A percentile compares a stretch with the other conserved stretches of the same genome.
Evolutionary conservation across 1,140 invertebrate species (phyloP).

Genomic region (Saccostrea glomerata): DNA sequence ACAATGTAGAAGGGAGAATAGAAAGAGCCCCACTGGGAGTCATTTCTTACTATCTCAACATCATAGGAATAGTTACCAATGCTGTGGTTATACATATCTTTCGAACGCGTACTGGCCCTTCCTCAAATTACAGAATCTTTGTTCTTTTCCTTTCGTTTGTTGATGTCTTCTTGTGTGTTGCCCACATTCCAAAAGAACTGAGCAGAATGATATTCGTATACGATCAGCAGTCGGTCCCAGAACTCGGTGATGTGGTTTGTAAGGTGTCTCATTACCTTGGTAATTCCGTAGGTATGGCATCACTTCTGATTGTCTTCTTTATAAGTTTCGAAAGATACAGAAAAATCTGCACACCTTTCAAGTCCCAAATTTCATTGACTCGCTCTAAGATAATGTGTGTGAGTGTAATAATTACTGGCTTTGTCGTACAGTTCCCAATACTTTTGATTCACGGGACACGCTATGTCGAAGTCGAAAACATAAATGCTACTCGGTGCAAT

Average conservation of each 20-base stretch:
- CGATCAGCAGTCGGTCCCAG: background rate
- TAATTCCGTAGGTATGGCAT: background rate
- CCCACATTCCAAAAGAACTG: background rate
- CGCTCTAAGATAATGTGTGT: background rate
- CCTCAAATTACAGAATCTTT: background rate
- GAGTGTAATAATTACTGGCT: background rate
- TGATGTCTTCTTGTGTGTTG: background rate
- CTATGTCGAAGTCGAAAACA: background rate
- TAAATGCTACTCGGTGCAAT: background rate
- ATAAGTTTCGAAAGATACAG: slow-evolving; percentile 15
- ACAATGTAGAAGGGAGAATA: background rate
- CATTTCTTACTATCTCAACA: background rate
- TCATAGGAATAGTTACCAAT: background rate
- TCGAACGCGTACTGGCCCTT: background rate
- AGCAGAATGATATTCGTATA: background rate
- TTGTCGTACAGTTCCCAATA: background rate
- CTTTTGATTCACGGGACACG: background rate
- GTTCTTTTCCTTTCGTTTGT: background rate
- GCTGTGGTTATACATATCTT: background rate
- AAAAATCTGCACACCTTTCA: slow-evolving; percentile 3
- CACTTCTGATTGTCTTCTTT: background rate
- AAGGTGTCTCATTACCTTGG: background rate
- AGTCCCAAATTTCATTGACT: background rate
- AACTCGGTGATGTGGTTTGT: background rate
- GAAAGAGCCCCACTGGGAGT: background rate